Percentiles rank a stretch among this genome's conserved stretches.
These are phyloP conservation scores for Rynchops niger DNA, from an alignment of 2,113 vertebrate genomes.

Conservation along the genomic window DNA sequence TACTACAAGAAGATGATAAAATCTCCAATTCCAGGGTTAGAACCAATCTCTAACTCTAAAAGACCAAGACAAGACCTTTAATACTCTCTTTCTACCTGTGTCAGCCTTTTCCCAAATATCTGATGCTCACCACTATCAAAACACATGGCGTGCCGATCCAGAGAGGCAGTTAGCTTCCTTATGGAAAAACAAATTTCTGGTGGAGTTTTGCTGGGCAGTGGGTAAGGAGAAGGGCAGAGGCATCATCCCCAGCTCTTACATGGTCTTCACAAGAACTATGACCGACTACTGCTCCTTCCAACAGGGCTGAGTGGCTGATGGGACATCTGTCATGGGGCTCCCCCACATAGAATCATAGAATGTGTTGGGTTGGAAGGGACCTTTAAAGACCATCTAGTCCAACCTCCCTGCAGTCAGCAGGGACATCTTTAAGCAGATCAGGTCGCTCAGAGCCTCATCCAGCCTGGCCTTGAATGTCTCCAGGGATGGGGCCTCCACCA, in stretches of 20 bases:
- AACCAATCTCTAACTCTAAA: background rate
- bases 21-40: background rate
- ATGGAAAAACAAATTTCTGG: fast-evolving
- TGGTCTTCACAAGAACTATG: background rate
- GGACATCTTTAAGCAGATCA: too few relatives aligned
- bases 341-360: background rate
- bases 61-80: background rate
- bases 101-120: background rate
- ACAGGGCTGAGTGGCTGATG: background rate
- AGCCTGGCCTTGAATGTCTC: too few relatives aligned
- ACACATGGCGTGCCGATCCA: background rate
- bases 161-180: background rate
- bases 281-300: background rate
- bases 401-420: too few relatives aligned
- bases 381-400: too few relatives aligned
- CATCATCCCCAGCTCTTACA: background rate
- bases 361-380: too few relatives aligned
- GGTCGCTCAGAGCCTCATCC: too few relatives aligned
- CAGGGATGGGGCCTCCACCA: too few relatives aligned
- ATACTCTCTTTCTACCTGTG: background rate
- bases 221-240: background rate
- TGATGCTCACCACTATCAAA: background rate
- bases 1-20: background rate
- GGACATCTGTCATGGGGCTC: background rate
- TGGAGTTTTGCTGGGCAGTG: background rate